A percentile compares a stretch with the other conserved stretches of the same genome.
These are phyloP conservation scores for Brachyptera risi DNA, from an alignment of 2,888 invertebrate genomes.

Conservation along the genomic window DNA sequence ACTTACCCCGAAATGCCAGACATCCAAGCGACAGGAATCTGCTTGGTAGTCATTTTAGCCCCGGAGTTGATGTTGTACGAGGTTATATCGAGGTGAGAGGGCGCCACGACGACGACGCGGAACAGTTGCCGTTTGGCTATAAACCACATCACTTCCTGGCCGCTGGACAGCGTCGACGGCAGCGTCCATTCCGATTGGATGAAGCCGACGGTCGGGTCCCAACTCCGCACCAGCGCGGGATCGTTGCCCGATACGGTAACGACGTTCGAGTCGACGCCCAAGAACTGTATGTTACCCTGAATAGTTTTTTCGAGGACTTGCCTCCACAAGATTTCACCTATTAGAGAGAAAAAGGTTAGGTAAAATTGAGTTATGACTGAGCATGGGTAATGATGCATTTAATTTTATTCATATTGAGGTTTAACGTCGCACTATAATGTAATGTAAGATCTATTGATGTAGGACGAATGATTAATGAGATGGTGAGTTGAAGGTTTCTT, in stretches of 20 bases:
- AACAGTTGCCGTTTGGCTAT: conserved; percentile 56
- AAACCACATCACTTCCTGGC: conserved; percentile 47
- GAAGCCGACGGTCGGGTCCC: conserved; percentile 69
- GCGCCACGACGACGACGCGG: conserved; percentile 56
- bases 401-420: too few species aligned
- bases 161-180: conserved; percentile 10
- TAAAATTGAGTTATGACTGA: not conserved
- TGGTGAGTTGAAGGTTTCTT: too few species aligned
- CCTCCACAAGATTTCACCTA: conserved; percentile 77
- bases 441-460: too few species aligned
- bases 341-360: conserved; percentile 31
- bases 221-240: conserved; percentile 66
- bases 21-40: conserved; percentile 61
- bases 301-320: conserved; percentile 67
- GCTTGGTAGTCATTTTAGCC: conserved; percentile 51
- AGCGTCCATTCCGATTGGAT: conserved; percentile 43
- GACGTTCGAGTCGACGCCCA: conserved; percentile 59
- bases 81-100: conserved; percentile 62
- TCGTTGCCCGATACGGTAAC: conserved; percentile 71
- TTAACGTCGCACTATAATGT: too few species aligned
- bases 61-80: conserved; percentile 59
- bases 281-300: conserved; percentile 61
- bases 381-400: too few species aligned
- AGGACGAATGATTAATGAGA: too few species aligned
- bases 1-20: conserved; percentile 39